Evolutionary conservation across 2,888 invertebrate genomes (phyloP), one percentile per base, ranked within the genome.

Genomic region (Epistrophella euchroma): DNA sequence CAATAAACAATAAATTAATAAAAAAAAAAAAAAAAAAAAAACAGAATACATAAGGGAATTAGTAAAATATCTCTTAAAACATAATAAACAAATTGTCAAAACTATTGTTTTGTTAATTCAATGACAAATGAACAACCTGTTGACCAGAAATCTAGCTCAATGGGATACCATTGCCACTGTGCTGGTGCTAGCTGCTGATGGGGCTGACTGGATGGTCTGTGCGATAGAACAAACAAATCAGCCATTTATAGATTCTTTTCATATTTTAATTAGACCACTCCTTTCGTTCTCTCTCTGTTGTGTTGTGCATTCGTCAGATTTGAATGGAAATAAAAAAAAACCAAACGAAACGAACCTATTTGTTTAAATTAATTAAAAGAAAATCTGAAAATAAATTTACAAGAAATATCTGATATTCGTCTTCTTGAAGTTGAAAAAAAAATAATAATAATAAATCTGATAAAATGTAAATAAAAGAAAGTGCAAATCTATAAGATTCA

Each of bases 61-160:
- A 77, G 77, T 82, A 66, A 43, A 62, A 62, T 78, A 40, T 22
- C 35, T 22, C n/a, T 52, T 58, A 37, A 56, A 28, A 72, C 35
- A 66, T 22, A 66, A 52, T 62, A 70, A 64, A 64, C 78, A 83
- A 78, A 83, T 77, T 79, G 83, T 74, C 83, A 79, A 62, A 62
- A 68, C 55, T 37, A 70, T 83, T 79, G 79, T 83, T 77, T 66
- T 56, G 56, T 56, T 58, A 58, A 66, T 47, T 47, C 64, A 71
- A 81, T 81, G 72, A 85, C 66, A 85, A 81, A 71, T 85, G 81
- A 81, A 85, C 76, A 85, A 80, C 72, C 72, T 68, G 72, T 73
- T 68, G 73, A 64, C 72, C 60, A 60, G 64, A 76, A 62, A n/a
- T 35, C 55, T 55, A 68, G 32, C 72, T 55, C 80, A 45, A 66